Conservation (phyloP, 2,113 vertebrate genomes). For the Megaceryle maxima region DNA sequence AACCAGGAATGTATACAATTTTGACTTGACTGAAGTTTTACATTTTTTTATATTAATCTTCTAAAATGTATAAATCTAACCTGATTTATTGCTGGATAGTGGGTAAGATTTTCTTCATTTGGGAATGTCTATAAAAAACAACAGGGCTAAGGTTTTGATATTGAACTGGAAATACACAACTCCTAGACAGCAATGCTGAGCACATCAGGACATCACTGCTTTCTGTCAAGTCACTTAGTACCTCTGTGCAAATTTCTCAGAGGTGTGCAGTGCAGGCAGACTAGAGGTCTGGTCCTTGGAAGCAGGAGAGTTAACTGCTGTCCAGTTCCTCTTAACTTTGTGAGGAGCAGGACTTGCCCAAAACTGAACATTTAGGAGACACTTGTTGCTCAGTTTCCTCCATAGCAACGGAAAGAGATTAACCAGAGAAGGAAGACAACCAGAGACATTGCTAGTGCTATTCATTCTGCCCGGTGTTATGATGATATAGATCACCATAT, state of each 20-base stretch:
- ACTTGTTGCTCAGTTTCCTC: background rate
- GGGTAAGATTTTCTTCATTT: background rate
- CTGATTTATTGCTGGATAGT: background rate
- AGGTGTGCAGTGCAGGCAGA: background rate
- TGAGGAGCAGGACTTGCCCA: background rate
- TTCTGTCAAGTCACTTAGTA: background rate
- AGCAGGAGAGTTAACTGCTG: background rate
- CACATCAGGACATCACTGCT: background rate
- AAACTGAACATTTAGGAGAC: background rate
- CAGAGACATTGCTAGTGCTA: background rate
- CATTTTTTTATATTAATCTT: background rate
- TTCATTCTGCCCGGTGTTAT: background rate
- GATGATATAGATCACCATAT: background rate
- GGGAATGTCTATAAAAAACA: background rate
- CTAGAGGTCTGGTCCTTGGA: background rate
- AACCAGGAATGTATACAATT: background rate
- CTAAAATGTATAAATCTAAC: background rate
- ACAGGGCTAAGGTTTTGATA: background rate
- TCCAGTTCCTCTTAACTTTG: background rate
- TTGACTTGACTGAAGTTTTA: background rate
- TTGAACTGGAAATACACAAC: background rate
- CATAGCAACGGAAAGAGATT: background rate
- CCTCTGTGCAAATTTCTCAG: background rate
- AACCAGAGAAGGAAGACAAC: background rate
- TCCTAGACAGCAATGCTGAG: background rate